Evolutionary conservation across 1,140 invertebrate genomes (phyloP).

Genomic region (Papilio dardanus): DNA sequence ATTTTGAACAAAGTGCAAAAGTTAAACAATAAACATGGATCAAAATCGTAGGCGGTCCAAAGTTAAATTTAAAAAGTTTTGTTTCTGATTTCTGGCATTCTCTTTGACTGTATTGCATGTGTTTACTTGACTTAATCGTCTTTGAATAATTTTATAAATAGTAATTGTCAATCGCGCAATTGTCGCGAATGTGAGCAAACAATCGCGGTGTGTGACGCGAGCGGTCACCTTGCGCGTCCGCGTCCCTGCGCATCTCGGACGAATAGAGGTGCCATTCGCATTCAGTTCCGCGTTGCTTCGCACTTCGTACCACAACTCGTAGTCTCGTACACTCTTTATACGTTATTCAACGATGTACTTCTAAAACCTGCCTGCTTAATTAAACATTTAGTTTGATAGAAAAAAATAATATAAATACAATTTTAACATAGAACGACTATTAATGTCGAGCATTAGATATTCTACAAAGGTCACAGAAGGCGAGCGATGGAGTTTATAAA

Average conservation of each 20-base stretch:
- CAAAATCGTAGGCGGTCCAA: no score
- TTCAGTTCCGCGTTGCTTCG: conserved; percentile 64
- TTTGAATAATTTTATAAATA: conserved; percentile 5
- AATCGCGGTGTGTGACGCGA: conserved; percentile 5
- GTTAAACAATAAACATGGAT: no score
- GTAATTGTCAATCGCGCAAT: conserved; percentile 21
- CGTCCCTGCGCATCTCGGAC: conserved; percentile 72
- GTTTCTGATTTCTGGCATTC: no score
- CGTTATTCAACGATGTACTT: background rate
- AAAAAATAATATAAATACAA: background rate
- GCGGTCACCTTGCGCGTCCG: conserved; percentile 73
- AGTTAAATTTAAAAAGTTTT: background rate
- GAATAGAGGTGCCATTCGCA: conserved; percentile 70
- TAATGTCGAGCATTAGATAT: background rate
- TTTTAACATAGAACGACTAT: background rate
- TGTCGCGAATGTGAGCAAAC: conserved; percentile 22
- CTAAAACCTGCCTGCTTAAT: no score
- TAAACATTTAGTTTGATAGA: no score
- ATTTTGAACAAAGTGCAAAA: no score
- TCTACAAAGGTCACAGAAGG: background rate
- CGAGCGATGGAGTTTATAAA: background rate
- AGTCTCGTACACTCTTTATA: conserved; percentile 41
- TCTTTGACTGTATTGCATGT: background rate
- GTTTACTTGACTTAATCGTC: background rate
- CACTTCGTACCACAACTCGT: conserved; percentile 35